Conservation (phyloP, 2,797 vertebrate species). For the Aphelocoma californica region DNA sequence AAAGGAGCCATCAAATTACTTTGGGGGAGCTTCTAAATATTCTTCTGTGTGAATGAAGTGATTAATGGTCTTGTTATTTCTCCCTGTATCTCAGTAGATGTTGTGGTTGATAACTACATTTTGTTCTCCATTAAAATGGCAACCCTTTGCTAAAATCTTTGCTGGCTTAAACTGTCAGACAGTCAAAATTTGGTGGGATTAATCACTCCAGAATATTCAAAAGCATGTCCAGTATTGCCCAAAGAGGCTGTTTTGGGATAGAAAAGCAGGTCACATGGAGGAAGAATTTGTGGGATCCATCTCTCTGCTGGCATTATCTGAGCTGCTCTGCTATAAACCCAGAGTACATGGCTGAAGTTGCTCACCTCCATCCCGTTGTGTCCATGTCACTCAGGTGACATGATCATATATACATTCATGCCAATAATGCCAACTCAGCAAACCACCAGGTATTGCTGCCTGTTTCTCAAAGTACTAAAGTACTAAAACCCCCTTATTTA, state of each 20-base stretch:
- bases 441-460: neutral
- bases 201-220: neutral
- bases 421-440: neutral
- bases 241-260: neutral
- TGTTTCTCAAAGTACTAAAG: neutral
- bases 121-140: neutral
- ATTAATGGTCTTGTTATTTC: neutral
- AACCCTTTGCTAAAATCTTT: neutral
- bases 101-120: neutral
- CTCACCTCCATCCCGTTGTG: neutral
- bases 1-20: neutral
- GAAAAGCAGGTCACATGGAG: neutral
- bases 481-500: neutral
- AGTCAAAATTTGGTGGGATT: neutral
- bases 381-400: neutral
- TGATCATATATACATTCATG: neutral
- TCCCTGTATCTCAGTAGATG: neutral
- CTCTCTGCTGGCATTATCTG: neutral
- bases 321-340: neutral
- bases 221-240: neutral
- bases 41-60: neutral
- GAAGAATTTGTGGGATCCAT: neutral
- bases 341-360: neutral
- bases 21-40: neutral
- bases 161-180: neutral